These are phyloP conservation scores for Poeciliopsis paucimaculata DNA, from an alignment of 2,797 vertebrate species.

Conservation along the genomic window DNA sequence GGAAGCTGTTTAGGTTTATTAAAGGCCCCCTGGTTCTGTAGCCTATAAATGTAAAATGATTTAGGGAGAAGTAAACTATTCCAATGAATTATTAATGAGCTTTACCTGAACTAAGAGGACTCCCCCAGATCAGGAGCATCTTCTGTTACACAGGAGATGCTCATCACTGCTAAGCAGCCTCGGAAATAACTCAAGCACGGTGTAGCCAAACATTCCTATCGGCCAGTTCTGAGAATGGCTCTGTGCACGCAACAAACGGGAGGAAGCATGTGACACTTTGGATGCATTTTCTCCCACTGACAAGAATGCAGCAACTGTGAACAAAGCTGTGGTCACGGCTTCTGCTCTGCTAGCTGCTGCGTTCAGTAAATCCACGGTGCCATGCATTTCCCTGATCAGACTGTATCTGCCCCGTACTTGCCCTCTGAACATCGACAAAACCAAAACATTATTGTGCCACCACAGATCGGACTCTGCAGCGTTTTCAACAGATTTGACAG, in stretches of 20 bases:
- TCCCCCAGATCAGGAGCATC: not conserved
- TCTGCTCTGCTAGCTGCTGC: not conserved
- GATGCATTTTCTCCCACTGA: not conserved
- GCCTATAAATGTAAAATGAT: not conserved
- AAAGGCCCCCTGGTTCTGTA: not conserved
- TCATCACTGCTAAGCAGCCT: not conserved
- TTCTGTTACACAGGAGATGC: not conserved
- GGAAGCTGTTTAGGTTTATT: no score
- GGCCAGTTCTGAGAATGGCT: not conserved
- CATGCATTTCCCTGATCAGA: not conserved
- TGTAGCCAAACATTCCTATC: not conserved
- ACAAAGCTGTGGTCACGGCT: not conserved
- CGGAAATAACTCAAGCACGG: not conserved
- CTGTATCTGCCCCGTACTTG: not conserved
- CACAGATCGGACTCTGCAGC: not conserved
- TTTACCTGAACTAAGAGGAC: not conserved
- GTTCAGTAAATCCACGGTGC: not conserved
- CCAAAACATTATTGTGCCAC: conserved; percentile 7
- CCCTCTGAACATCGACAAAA: not conserved
- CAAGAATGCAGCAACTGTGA: not conserved
- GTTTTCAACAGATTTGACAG: conserved; percentile 12
- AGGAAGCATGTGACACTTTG: not conserved
- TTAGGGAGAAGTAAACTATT: no score
- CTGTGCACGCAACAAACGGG: not conserved
- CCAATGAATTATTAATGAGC: not conserved